Conservation (phyloP, 2,797 vertebrate genomes). For the Pipistrellus pygmaeus region DNA sequence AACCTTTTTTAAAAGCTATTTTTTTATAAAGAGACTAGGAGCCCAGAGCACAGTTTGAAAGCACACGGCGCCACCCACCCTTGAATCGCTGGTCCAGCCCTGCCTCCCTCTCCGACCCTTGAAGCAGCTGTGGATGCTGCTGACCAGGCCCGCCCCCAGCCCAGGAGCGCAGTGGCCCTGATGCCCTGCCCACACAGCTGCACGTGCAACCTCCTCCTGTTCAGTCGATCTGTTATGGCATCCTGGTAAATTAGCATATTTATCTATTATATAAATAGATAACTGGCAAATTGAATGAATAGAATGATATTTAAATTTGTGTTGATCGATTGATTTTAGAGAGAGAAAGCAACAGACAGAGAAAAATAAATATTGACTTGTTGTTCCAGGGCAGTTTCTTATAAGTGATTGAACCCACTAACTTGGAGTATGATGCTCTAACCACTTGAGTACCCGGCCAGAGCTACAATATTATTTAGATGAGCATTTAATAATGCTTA, state of each 20-base stretch:
- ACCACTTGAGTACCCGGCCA: not conserved
- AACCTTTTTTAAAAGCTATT: not conserved
- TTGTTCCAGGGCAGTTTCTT: not conserved
- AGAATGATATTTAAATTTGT: not conserved
- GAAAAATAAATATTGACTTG: not conserved
- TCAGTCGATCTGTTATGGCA: too few relatives aligned
- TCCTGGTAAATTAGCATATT: too few relatives aligned
- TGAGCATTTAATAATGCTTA: not conserved
- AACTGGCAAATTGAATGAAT: not conserved
- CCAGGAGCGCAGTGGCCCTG: too few relatives aligned
- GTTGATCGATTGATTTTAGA: not conserved
- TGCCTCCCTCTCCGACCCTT: too few relatives aligned
- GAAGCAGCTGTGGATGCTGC: too few relatives aligned
- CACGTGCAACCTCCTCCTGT: too few relatives aligned
- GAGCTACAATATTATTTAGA: not conserved
- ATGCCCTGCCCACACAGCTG: too few relatives aligned
- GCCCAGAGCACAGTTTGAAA: too few relatives aligned
- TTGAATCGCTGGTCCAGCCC: too few relatives aligned
- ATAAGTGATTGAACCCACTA: not conserved
- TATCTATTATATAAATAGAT: not conserved
- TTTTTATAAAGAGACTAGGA: not conserved
- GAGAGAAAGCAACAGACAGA: not conserved
- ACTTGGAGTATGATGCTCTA: not conserved
- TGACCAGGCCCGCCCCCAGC: too few relatives aligned
- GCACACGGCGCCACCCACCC: rapidly evolving